phyloP scores from a whole-genome alignment of 1,140 invertebrate species.

The Drosophila biarmipes region DNA sequence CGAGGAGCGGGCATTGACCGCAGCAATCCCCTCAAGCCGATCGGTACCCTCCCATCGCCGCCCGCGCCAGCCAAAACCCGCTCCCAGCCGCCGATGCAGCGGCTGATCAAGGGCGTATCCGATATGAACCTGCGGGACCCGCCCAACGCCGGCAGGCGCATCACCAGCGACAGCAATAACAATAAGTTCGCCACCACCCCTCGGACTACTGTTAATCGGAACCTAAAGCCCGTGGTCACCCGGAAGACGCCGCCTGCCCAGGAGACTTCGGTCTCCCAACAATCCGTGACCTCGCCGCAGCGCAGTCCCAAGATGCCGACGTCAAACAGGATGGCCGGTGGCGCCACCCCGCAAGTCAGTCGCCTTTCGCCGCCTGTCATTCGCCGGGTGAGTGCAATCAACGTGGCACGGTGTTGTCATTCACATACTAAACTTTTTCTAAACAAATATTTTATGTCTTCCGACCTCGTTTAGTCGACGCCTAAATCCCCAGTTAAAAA shows the following conservation, averaged over 20 bases:
- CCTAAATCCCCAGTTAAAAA: constrained; percentile 62
- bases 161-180: constrained; percentile 57
- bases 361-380: constrained; percentile 5
- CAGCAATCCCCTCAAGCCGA: constrained; percentile 92
- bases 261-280: not conserved
- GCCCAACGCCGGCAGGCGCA: constrained; percentile 5
- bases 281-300: not conserved
- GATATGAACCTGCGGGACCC: constrained; percentile 48
- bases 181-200: constrained; percentile 47
- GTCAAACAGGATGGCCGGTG: not conserved
- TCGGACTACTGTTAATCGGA: constrained; percentile 31
- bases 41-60: constrained; percentile 63
- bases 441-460: not conserved
- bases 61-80: constrained; percentile 17
- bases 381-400: constrained; percentile 34
- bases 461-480: constrained; percentile 16
- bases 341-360: not conserved
- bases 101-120: constrained; percentile 52
- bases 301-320: constrained; percentile 8
- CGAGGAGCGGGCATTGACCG: constrained; percentile 91
- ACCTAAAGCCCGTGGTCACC: constrained; percentile 57
- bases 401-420: not conserved
- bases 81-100: constrained; percentile 14
- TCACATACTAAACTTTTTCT: not conserved
- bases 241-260: constrained; percentile 51